Base-by-base conservation (phyloP, 2,888 invertebrate species). In the Drosophila kuntzei region DNA sequence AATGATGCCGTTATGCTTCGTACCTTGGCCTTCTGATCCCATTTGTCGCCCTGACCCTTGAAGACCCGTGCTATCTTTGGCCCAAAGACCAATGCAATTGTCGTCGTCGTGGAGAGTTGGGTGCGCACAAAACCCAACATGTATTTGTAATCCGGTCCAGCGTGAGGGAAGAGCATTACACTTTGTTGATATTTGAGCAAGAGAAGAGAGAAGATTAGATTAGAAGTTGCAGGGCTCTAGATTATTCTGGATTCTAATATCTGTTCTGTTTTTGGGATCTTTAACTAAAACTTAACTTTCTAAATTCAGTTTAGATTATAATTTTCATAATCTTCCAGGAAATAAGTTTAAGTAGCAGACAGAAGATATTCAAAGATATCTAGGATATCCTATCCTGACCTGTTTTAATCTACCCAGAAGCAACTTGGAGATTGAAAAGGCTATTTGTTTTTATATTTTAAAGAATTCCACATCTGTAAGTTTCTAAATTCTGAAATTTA, bases 81-180 rank as follows among this genome's bases (percentile, higher is more conserved):
- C 2, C 91, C 92, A 75, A 92, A 92, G 8, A 92, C 92, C 39
- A 92, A 67, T 6, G 91, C 90, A 65, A 92, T 92, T 20, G 92
- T 93, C 43, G 97, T 97, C 5, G 97, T 96, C 4, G 98, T 98
- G 29, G 98, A 98, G 47, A 98, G 93, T 91, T 98, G 98, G 0
- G 98, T 98, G 89, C 98, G 95, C 76, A 98, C 95, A 92, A 98
- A 98, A 44, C 98, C 97, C 72, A 98, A 94, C 49, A 98, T 94
- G 90, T 98, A 98, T 91, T 98, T 97, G 84, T 98, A 96, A 91
- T 98, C 98, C 12, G 98, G 98, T 16, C 97, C 97, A 59, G 97
- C 97, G 89, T 94, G 94, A 3, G 97, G 97, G 87, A 97, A 95
- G 83, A 98, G 96, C 90, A 97, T 94, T 87, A 98, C 94, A 92